phyloP scores from a whole-genome alignment of 2,797 vertebrate genomes.

The Acrossocheilus fasciatus region DNA sequence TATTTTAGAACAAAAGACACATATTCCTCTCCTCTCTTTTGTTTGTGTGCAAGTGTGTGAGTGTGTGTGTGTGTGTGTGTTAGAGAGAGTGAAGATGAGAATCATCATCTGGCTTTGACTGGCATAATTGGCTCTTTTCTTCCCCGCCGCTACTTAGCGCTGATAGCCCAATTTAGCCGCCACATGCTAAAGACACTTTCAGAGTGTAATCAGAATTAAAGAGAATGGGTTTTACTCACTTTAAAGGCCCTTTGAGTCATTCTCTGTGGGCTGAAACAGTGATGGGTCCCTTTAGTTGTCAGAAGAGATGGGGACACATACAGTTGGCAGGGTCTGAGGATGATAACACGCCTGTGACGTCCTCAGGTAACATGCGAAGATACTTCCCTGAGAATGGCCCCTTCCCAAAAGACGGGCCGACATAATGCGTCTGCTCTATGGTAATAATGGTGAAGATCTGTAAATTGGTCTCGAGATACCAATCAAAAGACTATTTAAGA shows the following conservation, averaged over 20 bases:
- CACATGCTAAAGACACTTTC: constrained; percentile 69
- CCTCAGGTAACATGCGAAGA: constrained; percentile 53
- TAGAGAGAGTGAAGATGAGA: constrained; percentile 63
- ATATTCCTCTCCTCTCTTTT: constrained; percentile 50
- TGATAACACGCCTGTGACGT: constrained; percentile 50
- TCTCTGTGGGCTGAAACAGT: constrained; percentile 60
- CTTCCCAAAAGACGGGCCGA: constrained; percentile 33
- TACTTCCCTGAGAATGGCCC: constrained; percentile 49
- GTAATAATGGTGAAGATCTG: constrained; percentile 56
- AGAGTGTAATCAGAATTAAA: constrained; percentile 68
- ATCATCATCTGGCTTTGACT: constrained; percentile 70
- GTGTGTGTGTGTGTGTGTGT: constrained; percentile 34
- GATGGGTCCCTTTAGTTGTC: constrained; percentile 62
- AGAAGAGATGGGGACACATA: constrained; percentile 56
- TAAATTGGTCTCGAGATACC: constrained; percentile 61
- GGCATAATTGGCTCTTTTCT: constrained; percentile 70
- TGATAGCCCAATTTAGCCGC: constrained; percentile 70
- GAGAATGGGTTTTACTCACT: constrained; percentile 68
- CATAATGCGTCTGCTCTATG: constrained; percentile 48
- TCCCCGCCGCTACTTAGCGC: constrained; percentile 65
- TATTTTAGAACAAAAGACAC: constrained; percentile 57
- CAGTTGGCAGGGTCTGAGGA: constrained; percentile 53
- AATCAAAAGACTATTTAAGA: constrained; percentile 61
- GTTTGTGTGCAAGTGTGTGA: constrained; percentile 40
- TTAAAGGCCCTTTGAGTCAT: constrained; percentile 64